Base-by-base conservation (phyloP, 2,888 invertebrate species). In the Strigamia maritima region DNA sequence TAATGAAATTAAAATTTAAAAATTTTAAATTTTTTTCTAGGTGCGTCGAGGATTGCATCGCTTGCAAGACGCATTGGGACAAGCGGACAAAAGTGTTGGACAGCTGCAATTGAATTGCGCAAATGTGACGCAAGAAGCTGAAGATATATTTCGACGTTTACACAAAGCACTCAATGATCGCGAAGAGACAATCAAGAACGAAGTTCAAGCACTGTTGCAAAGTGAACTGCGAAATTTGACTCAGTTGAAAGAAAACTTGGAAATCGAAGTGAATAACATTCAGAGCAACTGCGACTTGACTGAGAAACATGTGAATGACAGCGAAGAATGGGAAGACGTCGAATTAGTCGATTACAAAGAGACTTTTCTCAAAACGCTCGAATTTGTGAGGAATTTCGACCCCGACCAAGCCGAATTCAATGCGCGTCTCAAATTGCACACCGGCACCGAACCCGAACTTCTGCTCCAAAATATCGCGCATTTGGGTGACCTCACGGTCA, bases 261-360 rank as follows among this genome's bases (percentile, higher is more conserved):
- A 97, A 86, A 90, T 93, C 86, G 98, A 99, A 88, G 93, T 97
- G 85, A 91, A 92, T 82, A 98, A 98, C 87, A 95, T 98, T 84
- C 91, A 93, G 85, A 96, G 97, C 86, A 98, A 98, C 87, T 97
- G 97, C 88, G 97, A 98, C 86, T 89, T 97, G 84, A 95, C 95
- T 77, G 97, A 98, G 87, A 95, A 95, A 86, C 93, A 95, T 85
- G 94, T 96, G 90, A 81, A 82, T 19, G 83, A 83, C 26, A 84
- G 84, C 81, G 92, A 94, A 60, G 93, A 94, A 84, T 95, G 96
- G 92, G 95, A 97, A 83, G 94, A 96, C 84, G 93, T 94, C 81
- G 95, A 95, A 85, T 89, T 96, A 82, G 94, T 97, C 89, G 95
- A 96, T 84, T 94, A 96, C 80, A 98, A 98, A 88, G 96, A 97